Base-by-base conservation (phyloP, 2,113 vertebrate genomes). In the Edolisoma coerulescens region DNA sequence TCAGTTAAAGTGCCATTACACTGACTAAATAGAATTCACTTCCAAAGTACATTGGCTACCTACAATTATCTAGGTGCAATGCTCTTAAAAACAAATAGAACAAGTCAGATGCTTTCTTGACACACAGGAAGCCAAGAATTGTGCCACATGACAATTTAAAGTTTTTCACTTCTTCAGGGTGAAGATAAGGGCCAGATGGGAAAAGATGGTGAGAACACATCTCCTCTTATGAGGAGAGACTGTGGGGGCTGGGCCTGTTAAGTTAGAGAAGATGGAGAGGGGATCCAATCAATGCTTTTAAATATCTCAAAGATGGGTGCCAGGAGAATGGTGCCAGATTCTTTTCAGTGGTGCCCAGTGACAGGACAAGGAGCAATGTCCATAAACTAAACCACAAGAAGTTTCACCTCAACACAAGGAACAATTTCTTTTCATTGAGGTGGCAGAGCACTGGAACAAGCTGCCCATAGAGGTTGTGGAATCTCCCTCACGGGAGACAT, bases 391-490 rank as follows among this genome's bases (percentile, higher is more conserved):
- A 75, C 7, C 28, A 60, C n/a, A 89, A 60, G 37, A 82, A 82
- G n/a, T 7, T 82, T 28, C 39, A 53, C 28, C 24, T 27, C 45
- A 68, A 68, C 24, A 60, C 11, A 30, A 47, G 11, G 30, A 75
- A 67, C 28, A 53, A 21, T 9, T 82, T 47, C 15, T 64, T 89
- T 21, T 18, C 45, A 53, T 15, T 39, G 16, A 53, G 60, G 39
- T 30, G 60, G 30, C 33, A 67, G 60, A 67, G 78, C 39, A 45
- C 45, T 35, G 24, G 23, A 68, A 53, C 33, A 75, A 45, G 53
- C 19, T 82, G 45, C 16, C 23, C 53, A 53, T 20, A 39, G 23
- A 45, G 3, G 7, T n/a, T 0, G 0, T 22, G 45, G 19, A 59
- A 9, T 16, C 39, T 30, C 33, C 28, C 33, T 45, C 45, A 68